A percentile compares a stretch with the other conserved stretches of the same genome.
These are phyloP conservation scores for Pegoplata infirma DNA, from an alignment of 2,888 invertebrate species.

Conservation along the genomic window DNA sequence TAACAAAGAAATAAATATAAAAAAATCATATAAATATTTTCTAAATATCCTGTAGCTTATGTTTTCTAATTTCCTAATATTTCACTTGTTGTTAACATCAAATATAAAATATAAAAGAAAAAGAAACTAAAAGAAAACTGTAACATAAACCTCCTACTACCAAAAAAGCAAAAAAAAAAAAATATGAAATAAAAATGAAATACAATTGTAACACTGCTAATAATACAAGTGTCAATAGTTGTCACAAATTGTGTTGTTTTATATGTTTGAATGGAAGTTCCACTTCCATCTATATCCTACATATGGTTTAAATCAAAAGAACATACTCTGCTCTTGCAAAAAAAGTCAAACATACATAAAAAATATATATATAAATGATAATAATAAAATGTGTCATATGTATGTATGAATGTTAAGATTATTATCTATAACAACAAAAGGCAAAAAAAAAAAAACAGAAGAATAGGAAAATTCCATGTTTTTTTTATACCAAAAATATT, in stretches of 20 bases:
- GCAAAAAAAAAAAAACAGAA: background rate
- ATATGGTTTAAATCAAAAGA: background rate
- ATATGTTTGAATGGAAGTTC: no score
- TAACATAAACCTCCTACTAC: background rate
- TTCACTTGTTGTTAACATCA: slow-evolving; percentile 39
- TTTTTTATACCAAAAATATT: slow-evolving; percentile 30
- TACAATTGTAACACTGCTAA: slow-evolving; percentile 36
- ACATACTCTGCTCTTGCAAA: background rate
- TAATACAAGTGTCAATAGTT: slow-evolving; percentile 59
- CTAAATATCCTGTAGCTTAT: background rate
- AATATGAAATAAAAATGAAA: slow-evolving; percentile 14
- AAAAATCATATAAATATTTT: no score
- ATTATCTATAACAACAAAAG: slow-evolving; percentile 40
- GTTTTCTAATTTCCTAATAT: slow-evolving; percentile 30
- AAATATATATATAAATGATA: slow-evolving; percentile 18
- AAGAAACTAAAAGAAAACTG: background rate
- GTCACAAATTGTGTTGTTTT: slow-evolving; percentile 51
- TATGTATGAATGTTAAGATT: slow-evolving; percentile 39
- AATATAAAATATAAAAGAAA: slow-evolving; percentile 21
- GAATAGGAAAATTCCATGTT: no score
- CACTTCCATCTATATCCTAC: slow-evolving; percentile 16
- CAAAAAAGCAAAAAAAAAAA: background rate
- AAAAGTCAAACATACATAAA: background rate
- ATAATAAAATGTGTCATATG: slow-evolving; percentile 7
- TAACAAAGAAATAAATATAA: no score